These are phyloP conservation scores for Octodon degus DNA, from an alignment of 2,113 vertebrate species.

Conservation along the genomic window DNA sequence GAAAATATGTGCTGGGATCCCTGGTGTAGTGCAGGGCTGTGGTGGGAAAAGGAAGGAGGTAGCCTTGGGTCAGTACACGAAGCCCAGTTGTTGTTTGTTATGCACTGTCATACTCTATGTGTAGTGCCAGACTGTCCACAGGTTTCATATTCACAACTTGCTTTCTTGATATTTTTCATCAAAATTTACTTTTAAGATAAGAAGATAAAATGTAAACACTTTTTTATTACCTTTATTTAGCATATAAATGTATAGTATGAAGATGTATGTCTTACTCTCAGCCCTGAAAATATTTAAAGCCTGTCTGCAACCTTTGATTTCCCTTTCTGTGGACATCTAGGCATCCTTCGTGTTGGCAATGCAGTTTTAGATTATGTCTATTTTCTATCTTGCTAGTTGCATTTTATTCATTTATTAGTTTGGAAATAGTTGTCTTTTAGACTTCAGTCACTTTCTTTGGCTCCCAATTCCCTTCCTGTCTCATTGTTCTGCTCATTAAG, in stretches of 20 bases:
- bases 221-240: background rate
- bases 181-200: background rate
- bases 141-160: background rate
- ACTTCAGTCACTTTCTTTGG: background rate
- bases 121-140: background rate
- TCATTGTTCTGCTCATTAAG: background rate
- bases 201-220: background rate
- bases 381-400: background rate
- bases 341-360: background rate
- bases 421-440: background rate
- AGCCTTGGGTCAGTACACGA: accelerated
- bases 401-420: slow-evolving; percentile 1
- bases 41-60: no score
- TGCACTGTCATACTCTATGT: background rate
- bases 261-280: background rate
- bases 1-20: background rate
- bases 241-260: background rate
- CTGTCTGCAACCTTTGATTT: background rate
- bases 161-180: background rate
- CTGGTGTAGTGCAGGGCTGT: accelerated
- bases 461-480: background rate
- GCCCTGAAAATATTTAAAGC: background rate
- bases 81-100: background rate
- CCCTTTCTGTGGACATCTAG: background rate
- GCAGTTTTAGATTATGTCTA: background rate